Evolutionary conservation across 2,113 vertebrate species (phyloP).

Genomic region (Nannospalax galili): DNA sequence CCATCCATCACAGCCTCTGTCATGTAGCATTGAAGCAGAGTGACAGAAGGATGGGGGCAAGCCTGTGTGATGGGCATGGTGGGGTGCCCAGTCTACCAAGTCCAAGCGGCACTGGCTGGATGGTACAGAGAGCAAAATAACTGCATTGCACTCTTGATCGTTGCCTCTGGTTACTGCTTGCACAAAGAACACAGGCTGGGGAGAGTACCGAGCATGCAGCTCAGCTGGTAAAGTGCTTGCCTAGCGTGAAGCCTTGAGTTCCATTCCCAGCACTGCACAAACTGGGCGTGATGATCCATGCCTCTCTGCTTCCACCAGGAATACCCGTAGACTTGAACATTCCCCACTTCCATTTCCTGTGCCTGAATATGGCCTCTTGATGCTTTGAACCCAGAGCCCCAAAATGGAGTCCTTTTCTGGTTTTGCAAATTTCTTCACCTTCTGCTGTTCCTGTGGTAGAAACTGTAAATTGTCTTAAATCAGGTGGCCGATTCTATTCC

Average conservation of each 20-base stretch:
- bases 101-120: background rate
- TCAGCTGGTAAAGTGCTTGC: background rate
- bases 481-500: constrained; percentile 57
- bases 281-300: background rate
- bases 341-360: too few relatives aligned
- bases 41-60: background rate
- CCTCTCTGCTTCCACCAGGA: too few relatives aligned
- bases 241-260: too few relatives aligned
- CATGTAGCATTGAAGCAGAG: background rate
- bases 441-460: constrained; percentile 31
- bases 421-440: constrained; percentile 57
- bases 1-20: background rate
- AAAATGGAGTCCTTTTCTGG: constrained; percentile 40
- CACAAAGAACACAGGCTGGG: background rate
- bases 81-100: background rate
- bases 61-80: background rate
- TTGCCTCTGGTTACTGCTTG: background rate
- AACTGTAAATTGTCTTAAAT: constrained; percentile 65
- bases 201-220: background rate
- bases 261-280: too few relatives aligned
- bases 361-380: background rate
- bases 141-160: background rate
- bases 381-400: background rate
- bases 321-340: too few relatives aligned
- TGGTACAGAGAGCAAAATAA: background rate